Conservation (phyloP, 2,113 vertebrate genomes). For the Sapajus apella region DNA sequence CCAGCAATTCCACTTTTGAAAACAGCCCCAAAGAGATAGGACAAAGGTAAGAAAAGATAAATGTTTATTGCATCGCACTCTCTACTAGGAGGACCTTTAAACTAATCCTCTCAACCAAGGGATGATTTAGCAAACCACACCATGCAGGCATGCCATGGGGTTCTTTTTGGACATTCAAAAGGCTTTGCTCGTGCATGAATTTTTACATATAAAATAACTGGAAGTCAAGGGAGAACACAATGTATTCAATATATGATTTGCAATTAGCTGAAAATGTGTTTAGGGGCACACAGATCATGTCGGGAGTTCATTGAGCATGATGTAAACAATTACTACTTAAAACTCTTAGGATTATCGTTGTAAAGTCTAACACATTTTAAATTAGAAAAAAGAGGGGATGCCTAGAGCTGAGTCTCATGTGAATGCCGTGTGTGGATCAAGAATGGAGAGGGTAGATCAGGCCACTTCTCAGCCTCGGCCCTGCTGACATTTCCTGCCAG, state of each 20-base stretch:
- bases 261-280: background rate
- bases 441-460: background rate
- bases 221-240: background rate
- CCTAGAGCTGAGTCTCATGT: background rate
- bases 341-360: background rate
- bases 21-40: background rate
- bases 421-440: fast-evolving
- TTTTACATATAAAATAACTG: background rate
- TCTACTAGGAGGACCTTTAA: background rate
- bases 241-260: background rate
- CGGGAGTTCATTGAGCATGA: background rate
- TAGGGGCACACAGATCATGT: background rate
- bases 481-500: background rate
- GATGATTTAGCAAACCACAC: background rate
- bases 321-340: background rate
- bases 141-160: background rate
- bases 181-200: background rate
- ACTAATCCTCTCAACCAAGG: background rate
- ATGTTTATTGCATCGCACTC: background rate
- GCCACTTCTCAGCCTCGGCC: background rate
- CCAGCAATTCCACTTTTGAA: background rate
- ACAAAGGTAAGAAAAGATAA: background rate
- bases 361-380: background rate
- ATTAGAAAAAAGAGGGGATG: background rate
- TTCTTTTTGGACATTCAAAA: background rate